Percentiles rank a stretch among this genome's conserved stretches.
phyloP scores from a whole-genome alignment of 2,113 vertebrate genomes.

The Megaceryle torquata region DNA sequence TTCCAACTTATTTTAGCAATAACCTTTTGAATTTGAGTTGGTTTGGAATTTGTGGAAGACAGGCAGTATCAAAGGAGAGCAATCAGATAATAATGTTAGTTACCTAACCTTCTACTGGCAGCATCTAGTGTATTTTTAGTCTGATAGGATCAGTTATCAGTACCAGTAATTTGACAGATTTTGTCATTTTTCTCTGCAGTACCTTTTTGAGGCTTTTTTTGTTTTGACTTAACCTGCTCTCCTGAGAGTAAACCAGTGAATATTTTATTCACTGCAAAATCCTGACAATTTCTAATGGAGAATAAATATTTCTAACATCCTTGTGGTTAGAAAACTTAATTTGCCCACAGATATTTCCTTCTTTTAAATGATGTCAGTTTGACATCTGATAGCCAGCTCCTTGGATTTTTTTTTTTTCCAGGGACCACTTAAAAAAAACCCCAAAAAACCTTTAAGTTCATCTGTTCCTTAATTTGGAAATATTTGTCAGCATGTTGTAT shows the following conservation, averaged over 20 bases:
- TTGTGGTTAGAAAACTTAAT: not conserved
- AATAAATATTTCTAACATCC: not conserved
- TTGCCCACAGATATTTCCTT: not conserved
- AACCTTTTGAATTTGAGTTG: not conserved
- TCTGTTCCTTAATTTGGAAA: not conserved
- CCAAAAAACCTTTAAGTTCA: not conserved
- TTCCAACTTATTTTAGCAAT: not conserved
- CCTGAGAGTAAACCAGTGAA: not conserved
- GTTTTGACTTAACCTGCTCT: not conserved
- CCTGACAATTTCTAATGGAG: not conserved
- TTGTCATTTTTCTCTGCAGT: constrained; percentile 10
- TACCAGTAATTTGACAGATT: not conserved
- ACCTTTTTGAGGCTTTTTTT: not conserved
- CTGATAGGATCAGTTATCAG: not conserved
- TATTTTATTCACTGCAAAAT: not conserved
- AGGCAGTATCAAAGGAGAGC: not conserved
- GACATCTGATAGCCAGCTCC: not conserved
- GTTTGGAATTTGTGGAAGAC: not conserved
- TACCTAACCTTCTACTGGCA: not conserved
- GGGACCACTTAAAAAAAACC: not conserved
- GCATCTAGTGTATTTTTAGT: not conserved
- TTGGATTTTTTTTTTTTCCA: not conserved
- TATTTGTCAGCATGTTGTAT: not conserved
- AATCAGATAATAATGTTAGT: not conserved
- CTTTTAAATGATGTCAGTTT: not conserved